phyloP scores from a whole-genome alignment of 2,797 vertebrate genomes.

The Notamacropus eugenii region DNA sequence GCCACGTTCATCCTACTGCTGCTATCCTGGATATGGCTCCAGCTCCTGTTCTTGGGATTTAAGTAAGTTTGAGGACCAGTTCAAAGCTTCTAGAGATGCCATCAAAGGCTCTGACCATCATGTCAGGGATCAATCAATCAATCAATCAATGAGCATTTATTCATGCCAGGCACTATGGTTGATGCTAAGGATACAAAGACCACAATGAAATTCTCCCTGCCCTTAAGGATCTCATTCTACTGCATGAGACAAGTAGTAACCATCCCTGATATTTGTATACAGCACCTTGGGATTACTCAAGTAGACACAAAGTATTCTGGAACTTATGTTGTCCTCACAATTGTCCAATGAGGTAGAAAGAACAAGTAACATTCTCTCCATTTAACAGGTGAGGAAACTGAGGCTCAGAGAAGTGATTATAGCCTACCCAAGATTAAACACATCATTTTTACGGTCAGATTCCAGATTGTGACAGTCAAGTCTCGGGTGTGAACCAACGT shows the following conservation, averaged over 20 bases:
- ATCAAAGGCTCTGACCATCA: neutral
- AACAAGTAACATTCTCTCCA: neutral
- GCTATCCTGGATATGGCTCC: slow-evolving; percentile 93
- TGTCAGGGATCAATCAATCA: neutral
- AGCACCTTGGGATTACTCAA: neutral
- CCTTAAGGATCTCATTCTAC: neutral
- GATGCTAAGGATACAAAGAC: neutral
- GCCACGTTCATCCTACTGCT: slow-evolving; percentile 89
- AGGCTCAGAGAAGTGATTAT: neutral
- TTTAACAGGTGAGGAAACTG: neutral
- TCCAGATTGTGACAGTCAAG: neutral
- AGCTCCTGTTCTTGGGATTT: slow-evolving; percentile 91
- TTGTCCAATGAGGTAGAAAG: neutral
- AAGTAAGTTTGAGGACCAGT: slow-evolving; percentile 87
- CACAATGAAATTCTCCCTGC: neutral
- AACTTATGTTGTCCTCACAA: neutral
- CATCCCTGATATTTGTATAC: neutral
- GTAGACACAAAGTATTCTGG: neutral
- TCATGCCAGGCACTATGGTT: neutral
- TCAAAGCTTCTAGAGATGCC: neutral
- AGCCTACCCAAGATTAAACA: neutral
- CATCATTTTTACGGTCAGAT: neutral
- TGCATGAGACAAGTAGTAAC: neutral
- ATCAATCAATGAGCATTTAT: neutral
- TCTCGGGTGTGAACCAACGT: neutral